A percentile compares a stretch with the other conserved stretches of the same genome.
phyloP scores from a whole-genome alignment of 2,797 vertebrate genomes.

The Brachyalestes nurse region DNA sequence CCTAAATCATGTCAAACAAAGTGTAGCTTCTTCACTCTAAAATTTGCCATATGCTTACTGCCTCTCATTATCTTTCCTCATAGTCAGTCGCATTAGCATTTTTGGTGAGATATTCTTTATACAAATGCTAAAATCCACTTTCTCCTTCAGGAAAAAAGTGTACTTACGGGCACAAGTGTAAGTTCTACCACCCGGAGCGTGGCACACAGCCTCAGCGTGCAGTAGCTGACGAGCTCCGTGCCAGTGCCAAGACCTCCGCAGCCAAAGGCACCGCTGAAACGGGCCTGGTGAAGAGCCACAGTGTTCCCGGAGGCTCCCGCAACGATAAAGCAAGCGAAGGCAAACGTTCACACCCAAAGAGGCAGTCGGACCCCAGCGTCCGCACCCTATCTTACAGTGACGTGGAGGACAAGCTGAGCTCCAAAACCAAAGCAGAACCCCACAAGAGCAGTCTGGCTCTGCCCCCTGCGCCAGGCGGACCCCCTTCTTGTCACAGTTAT shows the following conservation, averaged over 20 bases:
- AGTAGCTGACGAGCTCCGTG: conserved; percentile 94
- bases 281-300: conserved; percentile 95
- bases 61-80: not conserved
- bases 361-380: conserved; percentile 92
- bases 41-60: not conserved
- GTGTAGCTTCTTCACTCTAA: not conserved
- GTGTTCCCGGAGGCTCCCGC: conserved; percentile 87
- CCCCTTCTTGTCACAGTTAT: conserved; percentile 76
- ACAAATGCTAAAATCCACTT: not conserved
- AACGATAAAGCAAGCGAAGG: conserved; percentile 75
- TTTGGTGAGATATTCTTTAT: too few species aligned
- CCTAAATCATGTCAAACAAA: not conserved
- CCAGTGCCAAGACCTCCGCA: conserved; percentile 89
- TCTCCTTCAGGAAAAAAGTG: conserved; percentile 91
- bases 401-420: conserved; percentile 91
- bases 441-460: conserved; percentile 67
- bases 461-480: conserved; percentile 78
- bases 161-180: conserved; percentile 98
- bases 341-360: conserved; percentile 86
- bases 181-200: conserved; percentile 96
- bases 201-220: conserved; percentile 93
- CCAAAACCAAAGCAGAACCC: conserved; percentile 86
- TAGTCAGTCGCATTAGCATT: too few species aligned
- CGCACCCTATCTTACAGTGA: conserved; percentile 91
- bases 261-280: conserved; percentile 84